A percentile compares a stretch with the other conserved stretches of the same genome.
Evolutionary conservation across 2,888 invertebrate species (phyloP).

Genomic region (Spodoptera exigua): DNA sequence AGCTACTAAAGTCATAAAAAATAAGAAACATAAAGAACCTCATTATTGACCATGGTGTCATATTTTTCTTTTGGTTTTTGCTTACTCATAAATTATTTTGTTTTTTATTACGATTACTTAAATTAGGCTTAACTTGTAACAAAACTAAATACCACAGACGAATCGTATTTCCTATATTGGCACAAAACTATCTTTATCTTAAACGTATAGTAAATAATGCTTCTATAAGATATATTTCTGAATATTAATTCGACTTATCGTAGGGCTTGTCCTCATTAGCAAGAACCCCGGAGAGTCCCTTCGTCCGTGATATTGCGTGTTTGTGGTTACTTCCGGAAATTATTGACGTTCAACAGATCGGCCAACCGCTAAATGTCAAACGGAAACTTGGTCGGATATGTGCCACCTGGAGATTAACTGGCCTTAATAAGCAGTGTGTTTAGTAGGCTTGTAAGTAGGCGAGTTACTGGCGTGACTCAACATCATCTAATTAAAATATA

Average conservation of each 20-base stretch:
- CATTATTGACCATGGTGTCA: no score
- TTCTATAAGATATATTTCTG: background rate
- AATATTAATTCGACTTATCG: background rate
- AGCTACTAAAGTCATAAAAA: no score
- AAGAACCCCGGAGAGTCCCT: constrained; percentile 3
- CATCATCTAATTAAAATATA: no score
- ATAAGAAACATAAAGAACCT: no score
- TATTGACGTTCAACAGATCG: constrained; percentile 37
- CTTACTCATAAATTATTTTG: no score
- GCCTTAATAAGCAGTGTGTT: background rate
- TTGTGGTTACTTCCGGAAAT: constrained; percentile 46
- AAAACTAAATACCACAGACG: no score
- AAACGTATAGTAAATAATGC: no score
- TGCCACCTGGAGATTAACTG: constrained; percentile 15
- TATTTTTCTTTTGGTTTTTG: no score
- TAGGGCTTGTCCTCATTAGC: constrained; percentile 16
- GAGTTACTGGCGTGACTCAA: background rate
- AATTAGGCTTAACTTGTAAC: no score
- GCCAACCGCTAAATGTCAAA: constrained; percentile 24
- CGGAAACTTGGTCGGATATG: constrained; percentile 34
- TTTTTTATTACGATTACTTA: no score
- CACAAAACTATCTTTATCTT: no score
- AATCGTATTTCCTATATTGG: no score
- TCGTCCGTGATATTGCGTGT: constrained; percentile 45
- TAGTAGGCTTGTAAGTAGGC: background rate